These are phyloP conservation scores for Odontomyia ornata DNA, from an alignment of 2,888 invertebrate genomes.

Conservation along the genomic window DNA sequence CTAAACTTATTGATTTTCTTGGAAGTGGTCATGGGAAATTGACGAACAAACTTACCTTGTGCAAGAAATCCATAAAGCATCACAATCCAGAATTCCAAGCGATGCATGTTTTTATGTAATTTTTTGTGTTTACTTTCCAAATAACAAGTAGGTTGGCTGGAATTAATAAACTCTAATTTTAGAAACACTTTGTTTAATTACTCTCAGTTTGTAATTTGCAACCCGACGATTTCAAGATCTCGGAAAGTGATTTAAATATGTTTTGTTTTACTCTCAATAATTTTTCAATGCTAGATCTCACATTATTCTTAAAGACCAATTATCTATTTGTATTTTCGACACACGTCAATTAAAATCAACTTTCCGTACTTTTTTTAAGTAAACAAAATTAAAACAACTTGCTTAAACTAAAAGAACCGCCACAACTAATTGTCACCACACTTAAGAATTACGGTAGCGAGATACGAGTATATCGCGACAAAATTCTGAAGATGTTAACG, in stretches of 20 bases:
- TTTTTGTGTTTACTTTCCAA: conserved; percentile 23
- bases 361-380: not conserved
- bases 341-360: not conserved
- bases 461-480: not conserved
- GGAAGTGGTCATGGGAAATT: not conserved
- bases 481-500: conserved; percentile 29
- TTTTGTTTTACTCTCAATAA: not conserved
- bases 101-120: conserved; percentile 12
- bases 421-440: not conserved
- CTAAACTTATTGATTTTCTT: not conserved
- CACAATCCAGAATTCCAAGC: not conserved
- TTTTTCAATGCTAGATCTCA: no score
- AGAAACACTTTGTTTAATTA: conserved; percentile 4
- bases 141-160: conserved; percentile 23
- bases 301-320: not conserved
- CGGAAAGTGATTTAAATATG: not conserved
- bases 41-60: not conserved
- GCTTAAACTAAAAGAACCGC: not conserved
- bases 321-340: not conserved
- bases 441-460: not conserved
- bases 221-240: not conserved
- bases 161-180: conserved; percentile 25
- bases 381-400: not conserved
- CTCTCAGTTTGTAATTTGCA: not conserved
- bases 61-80: not conserved